These are phyloP conservation scores for Xestia ashworthii DNA, from an alignment of 2,888 invertebrate genomes.

Conservation along the genomic window DNA sequence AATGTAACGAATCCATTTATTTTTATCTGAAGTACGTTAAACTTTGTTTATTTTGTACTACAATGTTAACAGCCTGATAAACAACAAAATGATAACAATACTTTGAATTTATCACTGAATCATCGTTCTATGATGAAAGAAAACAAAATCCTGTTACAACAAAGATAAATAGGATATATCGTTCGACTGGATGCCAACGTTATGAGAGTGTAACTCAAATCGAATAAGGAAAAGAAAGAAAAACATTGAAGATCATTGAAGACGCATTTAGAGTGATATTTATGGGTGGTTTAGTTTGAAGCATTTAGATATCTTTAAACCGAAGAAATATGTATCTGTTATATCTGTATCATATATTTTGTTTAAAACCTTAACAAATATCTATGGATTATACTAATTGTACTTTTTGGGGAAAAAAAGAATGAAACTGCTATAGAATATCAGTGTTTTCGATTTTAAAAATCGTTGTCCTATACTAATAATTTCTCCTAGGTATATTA, in stretches of 20 bases:
- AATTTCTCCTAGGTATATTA: too few relatives aligned
- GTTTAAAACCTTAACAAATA: too few relatives aligned
- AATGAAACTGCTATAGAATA: background rate
- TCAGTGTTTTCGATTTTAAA: background rate
- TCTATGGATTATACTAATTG: background rate
- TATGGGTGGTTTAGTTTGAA: background rate
- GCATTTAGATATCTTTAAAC: too few relatives aligned
- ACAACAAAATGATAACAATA: slow-evolving; percentile 15
- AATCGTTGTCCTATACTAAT: background rate
- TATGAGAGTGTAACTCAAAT: background rate
- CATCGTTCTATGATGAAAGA: slow-evolving; percentile 1
- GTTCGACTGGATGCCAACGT: background rate
- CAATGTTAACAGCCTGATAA: slow-evolving; percentile 28
- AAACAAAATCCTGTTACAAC: background rate
- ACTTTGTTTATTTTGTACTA: slow-evolving; percentile 29
- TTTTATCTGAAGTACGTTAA: slow-evolving; percentile 36
- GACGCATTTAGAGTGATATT: background rate
- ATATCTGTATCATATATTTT: too few relatives aligned
- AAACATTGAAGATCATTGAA: background rate
- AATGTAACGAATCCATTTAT: slow-evolving; percentile 20
- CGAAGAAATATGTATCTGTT: too few relatives aligned
- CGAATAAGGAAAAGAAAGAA: background rate
- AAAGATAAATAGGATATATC: background rate
- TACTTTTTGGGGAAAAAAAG: background rate
- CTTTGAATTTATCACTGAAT: slow-evolving; percentile 34